Conservation (phyloP, 1,140 invertebrate genomes). For the Apocrypta bakeri region DNA sequence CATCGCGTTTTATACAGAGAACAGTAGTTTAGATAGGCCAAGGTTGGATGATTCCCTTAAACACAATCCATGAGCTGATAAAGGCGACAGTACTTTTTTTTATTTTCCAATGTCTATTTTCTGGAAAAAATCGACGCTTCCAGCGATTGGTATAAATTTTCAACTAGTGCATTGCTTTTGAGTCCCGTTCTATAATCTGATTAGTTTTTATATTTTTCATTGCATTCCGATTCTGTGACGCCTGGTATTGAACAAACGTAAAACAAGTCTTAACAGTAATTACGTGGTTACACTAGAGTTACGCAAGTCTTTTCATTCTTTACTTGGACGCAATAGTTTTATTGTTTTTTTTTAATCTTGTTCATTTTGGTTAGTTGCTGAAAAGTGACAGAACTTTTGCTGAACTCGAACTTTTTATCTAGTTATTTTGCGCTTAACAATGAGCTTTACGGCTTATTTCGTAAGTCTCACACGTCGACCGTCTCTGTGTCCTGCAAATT, state of each 20-base stretch:
- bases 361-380: constrained; percentile 62
- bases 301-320: constrained; percentile 62
- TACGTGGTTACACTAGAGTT: constrained; percentile 59
- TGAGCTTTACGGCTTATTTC: not conserved
- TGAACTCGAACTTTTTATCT: constrained; percentile 43
- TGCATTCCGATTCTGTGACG: not conserved
- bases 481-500: constrained; percentile 6
- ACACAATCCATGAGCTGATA: constrained; percentile 46
- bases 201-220: too few relatives aligned
- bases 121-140: constrained; percentile 3
- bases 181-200: too few relatives aligned
- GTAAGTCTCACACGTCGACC: not conserved
- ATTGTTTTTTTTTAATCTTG: constrained; percentile 51
- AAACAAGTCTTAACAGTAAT: constrained; percentile 56
- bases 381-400: constrained; percentile 59
- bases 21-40: constrained; percentile 47
- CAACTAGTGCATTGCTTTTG: too few relatives aligned
- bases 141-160: constrained; percentile 11
- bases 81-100: constrained; percentile 37
- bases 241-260: constrained; percentile 29
- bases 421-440: constrained; percentile 41
- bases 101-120: constrained; percentile 7
- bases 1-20: constrained; percentile 44
- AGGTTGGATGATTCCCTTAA: constrained; percentile 46
- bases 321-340: constrained; percentile 68